Evolutionary conservation across 2,113 vertebrate species (phyloP).

Genomic region (Bungarus multicinctus): DNA sequence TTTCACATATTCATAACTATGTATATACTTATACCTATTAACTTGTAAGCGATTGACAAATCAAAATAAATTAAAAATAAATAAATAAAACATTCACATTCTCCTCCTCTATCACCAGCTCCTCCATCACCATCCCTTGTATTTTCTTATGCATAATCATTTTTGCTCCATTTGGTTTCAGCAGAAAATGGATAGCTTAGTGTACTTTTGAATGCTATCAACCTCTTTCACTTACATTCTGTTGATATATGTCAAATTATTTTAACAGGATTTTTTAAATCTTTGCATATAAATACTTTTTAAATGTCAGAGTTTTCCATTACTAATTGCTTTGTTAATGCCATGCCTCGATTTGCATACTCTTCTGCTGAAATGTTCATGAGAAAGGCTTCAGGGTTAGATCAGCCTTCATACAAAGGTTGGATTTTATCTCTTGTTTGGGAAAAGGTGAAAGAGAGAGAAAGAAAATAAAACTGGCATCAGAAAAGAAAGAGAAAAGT

Average conservation of each 20-base stretch:
- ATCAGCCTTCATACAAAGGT: slow-evolving; percentile 25
- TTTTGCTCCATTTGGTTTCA: not conserved
- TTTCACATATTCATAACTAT: no score
- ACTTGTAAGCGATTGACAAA: no score
- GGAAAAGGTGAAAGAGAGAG: not conserved
- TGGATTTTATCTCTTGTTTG: not conserved
- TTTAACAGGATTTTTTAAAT: not conserved
- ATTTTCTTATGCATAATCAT: not conserved
- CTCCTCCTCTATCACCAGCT: not conserved
- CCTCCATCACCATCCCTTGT: not conserved
- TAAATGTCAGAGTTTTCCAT: slow-evolving; percentile 27
- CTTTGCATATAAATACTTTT: not conserved
- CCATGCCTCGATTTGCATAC: slow-evolving; percentile 14
- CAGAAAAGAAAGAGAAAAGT: not conserved
- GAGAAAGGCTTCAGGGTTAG: slow-evolving; percentile 14
- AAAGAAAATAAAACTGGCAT: not conserved
- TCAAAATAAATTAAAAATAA: no score
- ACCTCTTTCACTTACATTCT: not conserved
- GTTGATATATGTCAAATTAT: slow-evolving; percentile 3
- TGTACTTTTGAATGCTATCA: not conserved
- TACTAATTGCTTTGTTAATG: slow-evolving; percentile 15
- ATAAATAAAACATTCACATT: no score
- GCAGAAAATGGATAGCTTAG: no score
- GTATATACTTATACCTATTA: no score
- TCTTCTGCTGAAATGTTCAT: slow-evolving; percentile 30